These are phyloP conservation scores for Balaenoptera acutorostrata DNA, from an alignment of 2,113 vertebrate species.

Conservation along the genomic window DNA sequence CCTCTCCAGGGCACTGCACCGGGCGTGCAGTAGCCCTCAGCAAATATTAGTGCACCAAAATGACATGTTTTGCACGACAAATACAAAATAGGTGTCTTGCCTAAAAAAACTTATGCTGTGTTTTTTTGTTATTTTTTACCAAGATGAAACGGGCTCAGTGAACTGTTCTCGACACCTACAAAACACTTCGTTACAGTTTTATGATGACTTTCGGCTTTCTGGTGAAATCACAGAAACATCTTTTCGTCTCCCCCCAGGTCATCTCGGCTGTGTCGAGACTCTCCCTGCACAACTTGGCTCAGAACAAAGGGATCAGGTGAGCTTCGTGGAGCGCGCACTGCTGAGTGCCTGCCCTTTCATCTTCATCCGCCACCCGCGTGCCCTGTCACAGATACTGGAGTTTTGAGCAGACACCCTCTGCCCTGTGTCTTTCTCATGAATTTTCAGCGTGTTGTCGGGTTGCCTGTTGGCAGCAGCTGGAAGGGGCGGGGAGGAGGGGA, in stretches of 20 bases:
- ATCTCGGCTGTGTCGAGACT: conserved; percentile 94
- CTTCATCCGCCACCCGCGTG: rapidly evolving
- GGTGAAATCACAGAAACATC: conserved; percentile 4
- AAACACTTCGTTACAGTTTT: rapidly evolving
- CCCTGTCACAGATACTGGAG: rapidly evolving
- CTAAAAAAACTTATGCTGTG: rapidly evolving
- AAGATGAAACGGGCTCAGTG: rapidly evolving
- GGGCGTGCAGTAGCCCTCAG: rapidly evolving
- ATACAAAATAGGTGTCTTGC: rapidly evolving
- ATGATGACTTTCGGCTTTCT: neutral
- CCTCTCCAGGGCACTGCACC: rapidly evolving
- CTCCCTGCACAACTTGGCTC: conserved; percentile 93
- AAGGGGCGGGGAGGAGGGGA: neutral
- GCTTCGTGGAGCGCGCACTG: neutral
- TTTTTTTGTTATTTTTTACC: too few relatives aligned
- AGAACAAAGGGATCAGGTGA: conserved; percentile 97
- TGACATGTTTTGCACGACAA: rapidly evolving
- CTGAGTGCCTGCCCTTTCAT: rapidly evolving
- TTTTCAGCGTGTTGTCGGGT: neutral
- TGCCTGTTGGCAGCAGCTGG: neutral
- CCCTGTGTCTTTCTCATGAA: neutral
- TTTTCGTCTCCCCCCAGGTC: conserved; percentile 84
- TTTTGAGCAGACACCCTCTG: rapidly evolving
- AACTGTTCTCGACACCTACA: rapidly evolving
- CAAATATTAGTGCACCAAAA: rapidly evolving